Evolutionary conservation across 2,113 vertebrate genomes (phyloP), one percentile per base, ranked within the genome.

Genomic region (Xiphophorus hellerii): DNA sequence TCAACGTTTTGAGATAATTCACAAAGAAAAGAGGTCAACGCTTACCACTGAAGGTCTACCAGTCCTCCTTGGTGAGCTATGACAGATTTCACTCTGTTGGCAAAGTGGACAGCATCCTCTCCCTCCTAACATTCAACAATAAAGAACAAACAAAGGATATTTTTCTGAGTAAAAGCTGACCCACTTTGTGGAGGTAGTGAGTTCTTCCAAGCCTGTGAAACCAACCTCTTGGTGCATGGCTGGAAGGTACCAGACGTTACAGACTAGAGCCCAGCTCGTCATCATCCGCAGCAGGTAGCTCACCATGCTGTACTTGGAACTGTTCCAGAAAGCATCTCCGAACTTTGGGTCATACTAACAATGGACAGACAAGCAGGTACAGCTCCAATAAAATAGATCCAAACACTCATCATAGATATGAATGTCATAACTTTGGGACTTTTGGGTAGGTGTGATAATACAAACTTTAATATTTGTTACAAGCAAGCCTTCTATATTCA

Each of bases 301-400:
- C 88, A 99, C 96, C 0, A 98, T 96, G 85, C 92, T 97, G 61
- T 97, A 96, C 77, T 98, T 99, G 75, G 96, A 96, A 78, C 98
- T 99, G 93, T 99, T 99, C 98, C 98, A 99, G 92, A 99, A 99
- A 0, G 97, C 97, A 7, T 99, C 98, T 31, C 98, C 98, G 93
- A 99, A 99, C 88, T 96, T 96, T 60, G 95, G 97, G 71, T 99
- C 97, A 62, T 99, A 99, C 98, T 99, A 79, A 83, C 35, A 73
- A 51, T 51, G 58, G 31, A 69, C 42, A 64, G 0, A 28, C 2
- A 48, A 11, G 5, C 15, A 66, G 20, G 48, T 27, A 67, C 15
- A 33, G 5, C 10, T 66, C 29, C 2, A 67, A 33, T 74, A 77
- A 77, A 33, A 44, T 27, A 29, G 0, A 68, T 42, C 25, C 39